Percentiles rank a stretch among this genome's conserved stretches.
Conservation (phyloP, 2,797 vertebrate genomes). For the Phataginus tricuspis region DNA sequence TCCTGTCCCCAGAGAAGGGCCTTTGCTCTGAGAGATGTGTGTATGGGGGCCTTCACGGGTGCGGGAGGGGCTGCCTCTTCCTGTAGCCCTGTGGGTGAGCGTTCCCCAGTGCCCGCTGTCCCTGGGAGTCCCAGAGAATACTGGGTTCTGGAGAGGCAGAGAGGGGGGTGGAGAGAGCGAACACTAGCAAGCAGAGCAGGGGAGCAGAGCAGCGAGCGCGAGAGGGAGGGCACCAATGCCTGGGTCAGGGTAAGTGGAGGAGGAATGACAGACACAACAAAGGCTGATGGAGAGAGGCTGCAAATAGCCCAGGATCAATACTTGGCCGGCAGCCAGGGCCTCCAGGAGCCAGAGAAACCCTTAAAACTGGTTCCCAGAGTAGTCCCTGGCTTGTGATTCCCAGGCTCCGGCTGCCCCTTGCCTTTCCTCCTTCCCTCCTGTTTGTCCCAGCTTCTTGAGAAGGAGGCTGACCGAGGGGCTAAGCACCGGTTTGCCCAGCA, state of each 20-base stretch:
- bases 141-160: neutral
- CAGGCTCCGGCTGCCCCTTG: slow-evolving; percentile 42
- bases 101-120: neutral
- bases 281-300: slow-evolving; percentile 67
- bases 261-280: slow-evolving; percentile 71
- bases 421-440: neutral
- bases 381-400: slow-evolving; percentile 55
- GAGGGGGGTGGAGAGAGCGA: neutral
- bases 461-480: slow-evolving; percentile 2
- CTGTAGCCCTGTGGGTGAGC: neutral
- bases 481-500: neutral
- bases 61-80: neutral
- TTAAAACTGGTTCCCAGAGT: slow-evolving; percentile 64
- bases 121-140: slow-evolving; percentile 46
- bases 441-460: neutral
- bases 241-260: slow-evolving; percentile 74
- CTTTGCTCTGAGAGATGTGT: neutral
- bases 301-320: slow-evolving; percentile 75
- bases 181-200: no score
- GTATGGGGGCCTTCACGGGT: neutral
- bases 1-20: neutral
- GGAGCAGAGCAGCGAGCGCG: neutral
- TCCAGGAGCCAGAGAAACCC: slow-evolving; percentile 59
- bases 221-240: slow-evolving; percentile 68
- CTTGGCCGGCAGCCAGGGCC: slow-evolving; percentile 57